Conservation (phyloP, 2,797 vertebrate genomes). For the Channallabes apus region DNA sequence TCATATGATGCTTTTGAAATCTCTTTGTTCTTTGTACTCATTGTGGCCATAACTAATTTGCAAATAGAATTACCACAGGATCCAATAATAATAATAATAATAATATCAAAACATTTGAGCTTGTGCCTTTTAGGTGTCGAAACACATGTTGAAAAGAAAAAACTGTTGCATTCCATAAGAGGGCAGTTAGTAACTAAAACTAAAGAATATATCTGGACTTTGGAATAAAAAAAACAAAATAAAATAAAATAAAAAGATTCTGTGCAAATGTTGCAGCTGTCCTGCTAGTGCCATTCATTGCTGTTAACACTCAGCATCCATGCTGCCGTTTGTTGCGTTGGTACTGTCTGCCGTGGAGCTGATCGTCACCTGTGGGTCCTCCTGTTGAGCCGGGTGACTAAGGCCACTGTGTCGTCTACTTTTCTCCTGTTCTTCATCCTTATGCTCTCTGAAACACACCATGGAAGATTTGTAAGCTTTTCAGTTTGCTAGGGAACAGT, state of each 20-base stretch:
- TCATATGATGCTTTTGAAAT: background rate
- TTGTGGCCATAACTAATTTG: background rate
- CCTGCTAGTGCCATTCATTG: conserved; percentile 42
- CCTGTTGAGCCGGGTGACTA: conserved; percentile 21
- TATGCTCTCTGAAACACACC: conserved; percentile 58
- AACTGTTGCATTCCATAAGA: conserved; percentile 55
- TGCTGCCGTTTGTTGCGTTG: conserved; percentile 56
- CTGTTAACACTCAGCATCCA: conserved; percentile 68
- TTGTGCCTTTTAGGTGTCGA: conserved; percentile 1
- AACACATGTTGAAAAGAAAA: conserved; percentile 10
- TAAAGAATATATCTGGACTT: conserved; percentile 43
- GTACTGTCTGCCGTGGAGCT: conserved; percentile 44
- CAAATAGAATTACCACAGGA: background rate
- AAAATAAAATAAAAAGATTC: conserved; percentile 57
- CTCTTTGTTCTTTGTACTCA: background rate
- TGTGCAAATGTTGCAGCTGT: conserved; percentile 70
- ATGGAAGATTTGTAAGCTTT: background rate
- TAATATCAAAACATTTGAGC: background rate
- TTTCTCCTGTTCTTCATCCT: conserved; percentile 46
- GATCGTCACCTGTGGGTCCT: conserved; percentile 41
- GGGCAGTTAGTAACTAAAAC: conserved; percentile 49
- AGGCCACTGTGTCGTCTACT: conserved; percentile 62
- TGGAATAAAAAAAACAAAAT: conserved; percentile 37
- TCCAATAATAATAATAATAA: background rate
- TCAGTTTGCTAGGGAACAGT: background rate